These are phyloP conservation scores for Emmelina monodactyla DNA, from an alignment of 2,888 invertebrate species.

Conservation along the genomic window DNA sequence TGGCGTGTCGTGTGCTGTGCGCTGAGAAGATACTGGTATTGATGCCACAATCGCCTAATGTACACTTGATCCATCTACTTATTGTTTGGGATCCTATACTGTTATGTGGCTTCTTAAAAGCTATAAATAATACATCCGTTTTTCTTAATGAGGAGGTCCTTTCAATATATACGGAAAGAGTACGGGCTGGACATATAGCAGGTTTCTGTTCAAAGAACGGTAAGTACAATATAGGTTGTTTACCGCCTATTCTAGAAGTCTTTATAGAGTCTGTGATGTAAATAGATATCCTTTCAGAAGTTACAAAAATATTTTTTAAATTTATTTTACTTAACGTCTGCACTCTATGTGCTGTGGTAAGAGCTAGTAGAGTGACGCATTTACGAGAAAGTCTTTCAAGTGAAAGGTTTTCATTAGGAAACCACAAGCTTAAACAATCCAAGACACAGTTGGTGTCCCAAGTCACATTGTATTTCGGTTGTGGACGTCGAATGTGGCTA, in stretches of 20 bases:
- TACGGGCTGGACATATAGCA: not conserved
- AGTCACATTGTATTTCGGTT: not conserved
- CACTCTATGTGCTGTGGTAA: not conserved
- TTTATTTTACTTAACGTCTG: not conserved
- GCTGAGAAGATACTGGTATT: constrained; percentile 18
- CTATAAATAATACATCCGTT: not conserved
- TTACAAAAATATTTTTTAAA: not conserved
- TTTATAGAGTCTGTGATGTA: not conserved
- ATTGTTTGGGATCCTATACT: constrained; percentile 1
- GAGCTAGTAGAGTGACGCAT: not conserved
- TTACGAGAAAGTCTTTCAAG: not conserved
- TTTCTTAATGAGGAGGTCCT: not conserved
- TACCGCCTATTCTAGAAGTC: not conserved
- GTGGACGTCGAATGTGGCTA: not conserved
- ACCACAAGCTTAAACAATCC: not conserved
- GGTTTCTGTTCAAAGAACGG: not conserved
- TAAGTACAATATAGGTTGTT: not conserved
- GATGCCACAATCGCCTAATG: constrained; percentile 5
- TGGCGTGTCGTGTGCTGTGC: constrained; percentile 12
- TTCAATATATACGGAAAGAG: not conserved
- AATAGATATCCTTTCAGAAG: not conserved
- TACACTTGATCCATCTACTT: constrained; percentile 10
- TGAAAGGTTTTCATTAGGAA: not conserved
- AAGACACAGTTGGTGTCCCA: not conserved
- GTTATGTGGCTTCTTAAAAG: not conserved